Evolutionary conservation across 2,888 invertebrate species (phyloP).

Genomic region (Leptogaster cylindrica): DNA sequence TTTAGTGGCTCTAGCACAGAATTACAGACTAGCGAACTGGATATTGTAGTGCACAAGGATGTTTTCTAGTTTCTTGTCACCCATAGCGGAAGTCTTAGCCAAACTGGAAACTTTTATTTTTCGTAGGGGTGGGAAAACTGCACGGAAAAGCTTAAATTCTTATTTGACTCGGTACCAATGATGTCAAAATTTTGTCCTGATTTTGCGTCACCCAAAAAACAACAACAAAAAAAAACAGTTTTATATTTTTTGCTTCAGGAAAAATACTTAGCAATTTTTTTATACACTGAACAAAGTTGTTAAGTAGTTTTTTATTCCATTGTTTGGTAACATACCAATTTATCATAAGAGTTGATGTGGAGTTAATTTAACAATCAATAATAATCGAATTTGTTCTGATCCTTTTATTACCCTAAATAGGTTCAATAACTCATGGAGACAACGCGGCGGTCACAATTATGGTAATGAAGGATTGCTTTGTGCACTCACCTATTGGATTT

Average conservation of each 20-base stretch:
- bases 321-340: too few species aligned
- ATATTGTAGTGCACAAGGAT: slow-evolving; percentile 22
- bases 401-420: too few species aligned
- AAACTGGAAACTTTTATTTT: slow-evolving; percentile 24
- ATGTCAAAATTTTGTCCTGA: slow-evolving; percentile 34
- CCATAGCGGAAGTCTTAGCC: slow-evolving; percentile 27
- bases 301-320: slow-evolving; percentile 28
- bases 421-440: too few species aligned
- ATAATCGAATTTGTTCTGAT: too few species aligned
- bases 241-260: too few species aligned
- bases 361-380: too few species aligned
- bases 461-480: too few species aligned
- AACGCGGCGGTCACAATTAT: too few species aligned
- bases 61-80: slow-evolving; percentile 31
- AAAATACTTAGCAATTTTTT: slow-evolving; percentile 34
- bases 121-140: background rate
- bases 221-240: too few species aligned
- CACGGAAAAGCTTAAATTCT: slow-evolving; percentile 18
- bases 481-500: too few species aligned
- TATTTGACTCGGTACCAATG: slow-evolving; percentile 35
- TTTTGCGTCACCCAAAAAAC: slow-evolving; percentile 29
- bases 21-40: slow-evolving; percentile 8
- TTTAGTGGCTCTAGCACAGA: slow-evolving; percentile 32
- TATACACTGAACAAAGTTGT: slow-evolving; percentile 31
- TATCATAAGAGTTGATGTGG: too few species aligned